A percentile compares a stretch with the other conserved stretches of the same genome.
Conservation (phyloP, 53 echinoderm and acorn worm genomes). For the Antedon mediterranea region DNA sequence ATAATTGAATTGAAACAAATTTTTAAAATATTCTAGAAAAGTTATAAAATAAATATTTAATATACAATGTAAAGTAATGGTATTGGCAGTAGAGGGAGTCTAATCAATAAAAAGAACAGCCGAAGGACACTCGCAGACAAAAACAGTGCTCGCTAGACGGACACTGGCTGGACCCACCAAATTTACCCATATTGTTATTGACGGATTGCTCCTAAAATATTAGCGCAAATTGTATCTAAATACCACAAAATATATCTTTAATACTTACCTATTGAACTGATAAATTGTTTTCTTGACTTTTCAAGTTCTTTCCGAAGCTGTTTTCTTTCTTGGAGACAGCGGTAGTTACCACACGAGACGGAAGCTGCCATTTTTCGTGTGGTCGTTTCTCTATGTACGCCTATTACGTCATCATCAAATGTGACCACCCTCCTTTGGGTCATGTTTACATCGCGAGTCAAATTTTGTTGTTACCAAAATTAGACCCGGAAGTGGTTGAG, state of each 20-base stretch:
- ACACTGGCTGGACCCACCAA: conserved; percentile 1
- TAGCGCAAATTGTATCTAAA: not conserved
- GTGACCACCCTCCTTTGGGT: conserved; percentile 1
- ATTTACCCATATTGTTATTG: not conserved
- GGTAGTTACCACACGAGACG: conserved; percentile 80
- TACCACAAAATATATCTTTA: not conserved
- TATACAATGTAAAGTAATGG: too few species aligned
- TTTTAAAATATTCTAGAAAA: not conserved
- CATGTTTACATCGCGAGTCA: conserved; percentile 1
- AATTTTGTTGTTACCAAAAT: not conserved
- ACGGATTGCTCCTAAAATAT: not conserved
- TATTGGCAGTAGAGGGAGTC: too few species aligned
- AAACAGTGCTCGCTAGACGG: conserved; percentile 1
- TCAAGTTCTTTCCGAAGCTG: conserved; percentile 99
- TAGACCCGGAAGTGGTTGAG: conserved; percentile 1
- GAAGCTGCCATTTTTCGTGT: conserved; percentile 80
- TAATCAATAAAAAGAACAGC: not conserved
- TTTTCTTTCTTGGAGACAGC: conserved; percentile 96
- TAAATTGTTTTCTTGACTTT: conserved; percentile 91
- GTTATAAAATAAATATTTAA: not conserved
- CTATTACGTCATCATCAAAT: conserved; percentile 1
- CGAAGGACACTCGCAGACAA: conserved; percentile 1
- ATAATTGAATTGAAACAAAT: not conserved
- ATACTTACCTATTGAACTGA: conserved; percentile 86
- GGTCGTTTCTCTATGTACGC: conserved; percentile 1